Percentiles rank a stretch among this genome's conserved stretches.
phyloP scores from a whole-genome alignment of 2,113 vertebrate genomes.

The Todiramphus chloris region DNA sequence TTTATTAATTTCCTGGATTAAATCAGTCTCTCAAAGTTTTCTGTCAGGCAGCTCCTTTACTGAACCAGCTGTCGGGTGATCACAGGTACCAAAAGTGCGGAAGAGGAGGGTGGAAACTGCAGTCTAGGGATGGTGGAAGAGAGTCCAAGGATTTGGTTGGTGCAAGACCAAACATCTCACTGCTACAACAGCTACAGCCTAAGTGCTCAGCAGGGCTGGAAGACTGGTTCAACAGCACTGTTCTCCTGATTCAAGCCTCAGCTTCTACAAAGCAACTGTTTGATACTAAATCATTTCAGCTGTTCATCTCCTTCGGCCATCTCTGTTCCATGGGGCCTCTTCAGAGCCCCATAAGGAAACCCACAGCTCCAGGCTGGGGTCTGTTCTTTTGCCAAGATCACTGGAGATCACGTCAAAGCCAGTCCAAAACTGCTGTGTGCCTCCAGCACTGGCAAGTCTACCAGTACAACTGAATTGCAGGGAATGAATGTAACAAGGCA shows the following conservation, averaged over 20 bases:
- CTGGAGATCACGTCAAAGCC: background rate
- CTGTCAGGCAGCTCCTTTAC: background rate
- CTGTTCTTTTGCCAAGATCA: background rate
- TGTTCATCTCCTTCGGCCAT: background rate
- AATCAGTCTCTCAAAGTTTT: background rate
- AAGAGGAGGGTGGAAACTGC: background rate
- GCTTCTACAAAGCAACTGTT: background rate
- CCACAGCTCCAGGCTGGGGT: background rate
- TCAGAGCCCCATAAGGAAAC: background rate
- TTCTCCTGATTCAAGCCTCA: background rate
- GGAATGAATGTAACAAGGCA: background rate
- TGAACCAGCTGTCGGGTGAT: background rate
- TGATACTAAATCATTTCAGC: background rate
- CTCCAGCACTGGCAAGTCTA: constrained; percentile 7
- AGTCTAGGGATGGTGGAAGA: background rate
- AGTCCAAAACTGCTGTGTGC: background rate
- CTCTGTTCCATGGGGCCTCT: background rate
- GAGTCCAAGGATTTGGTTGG: background rate
- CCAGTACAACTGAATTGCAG: background rate
- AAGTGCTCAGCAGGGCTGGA: rapidly evolving
- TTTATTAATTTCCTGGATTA: background rate
- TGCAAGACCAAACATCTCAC: background rate
- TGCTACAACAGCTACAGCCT: background rate
- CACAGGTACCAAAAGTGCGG: background rate
- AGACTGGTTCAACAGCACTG: background rate